Conservation (phyloP, 23 tunicate genomes). For the Halocynthia aurantium region DNA sequence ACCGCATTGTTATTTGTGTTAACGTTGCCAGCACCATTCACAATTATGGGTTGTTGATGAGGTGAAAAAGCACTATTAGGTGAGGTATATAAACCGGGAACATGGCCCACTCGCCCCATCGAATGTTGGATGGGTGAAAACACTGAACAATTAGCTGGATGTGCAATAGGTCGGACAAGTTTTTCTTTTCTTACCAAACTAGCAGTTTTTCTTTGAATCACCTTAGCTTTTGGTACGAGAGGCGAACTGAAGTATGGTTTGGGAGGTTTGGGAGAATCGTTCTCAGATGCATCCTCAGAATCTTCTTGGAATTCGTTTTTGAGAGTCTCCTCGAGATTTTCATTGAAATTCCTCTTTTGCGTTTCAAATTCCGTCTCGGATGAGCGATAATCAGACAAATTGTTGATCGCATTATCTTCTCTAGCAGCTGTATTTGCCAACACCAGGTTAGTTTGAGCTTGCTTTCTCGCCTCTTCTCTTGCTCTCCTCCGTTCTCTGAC, state of each 20-base stretch:
- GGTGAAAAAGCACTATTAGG: slow-evolving; percentile 23
- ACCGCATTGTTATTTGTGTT: background rate
- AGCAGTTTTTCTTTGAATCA: slow-evolving; percentile 49
- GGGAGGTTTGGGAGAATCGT: slow-evolving; percentile 8
- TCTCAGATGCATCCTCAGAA: background rate
- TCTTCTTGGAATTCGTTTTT: background rate
- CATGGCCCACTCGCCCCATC: too few species aligned
- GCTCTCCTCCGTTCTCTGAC: slow-evolving; percentile 10
- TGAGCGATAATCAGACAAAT: background rate
- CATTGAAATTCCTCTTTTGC: background rate
- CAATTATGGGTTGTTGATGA: background rate
- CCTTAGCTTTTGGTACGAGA: background rate
- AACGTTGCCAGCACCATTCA: background rate
- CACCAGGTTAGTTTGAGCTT: background rate
- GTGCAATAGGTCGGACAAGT: slow-evolving; percentile 26
- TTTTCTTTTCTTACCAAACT: slow-evolving; percentile 41
- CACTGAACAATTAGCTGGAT: slow-evolving; percentile 12
- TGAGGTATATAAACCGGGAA: background rate
- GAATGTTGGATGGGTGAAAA: background rate
- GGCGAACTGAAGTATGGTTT: slow-evolving; percentile 13
- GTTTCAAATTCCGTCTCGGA: background rate
- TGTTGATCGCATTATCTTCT: too few species aligned
- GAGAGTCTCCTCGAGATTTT: background rate
- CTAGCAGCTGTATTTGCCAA: background rate
- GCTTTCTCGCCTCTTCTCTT: slow-evolving; percentile 18